phyloP scores from a whole-genome alignment of 2,888 invertebrate species.

The Oasisia sp. region DNA sequence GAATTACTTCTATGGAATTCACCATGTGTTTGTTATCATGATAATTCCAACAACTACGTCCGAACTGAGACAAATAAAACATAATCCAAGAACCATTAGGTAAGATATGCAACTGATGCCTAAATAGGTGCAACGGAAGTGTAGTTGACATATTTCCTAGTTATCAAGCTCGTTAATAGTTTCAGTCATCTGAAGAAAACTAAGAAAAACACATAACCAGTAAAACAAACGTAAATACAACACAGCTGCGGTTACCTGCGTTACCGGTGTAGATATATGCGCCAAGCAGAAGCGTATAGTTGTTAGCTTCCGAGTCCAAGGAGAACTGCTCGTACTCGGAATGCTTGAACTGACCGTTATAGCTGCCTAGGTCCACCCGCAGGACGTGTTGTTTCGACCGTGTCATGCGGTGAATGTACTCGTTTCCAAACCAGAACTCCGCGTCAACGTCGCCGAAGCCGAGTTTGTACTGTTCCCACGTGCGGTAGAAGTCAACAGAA shows the following conservation, averaged over 20 bases:
- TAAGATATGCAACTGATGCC: no score
- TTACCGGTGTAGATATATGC: conserved; percentile 36
- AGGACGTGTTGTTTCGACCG: conserved; percentile 46
- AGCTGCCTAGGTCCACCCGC: conserved; percentile 63
- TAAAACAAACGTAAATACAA: neutral
- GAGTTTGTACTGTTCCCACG: neutral
- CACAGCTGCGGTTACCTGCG: conserved; percentile 35
- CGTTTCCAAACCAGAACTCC: neutral
- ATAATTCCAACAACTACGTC: no score
- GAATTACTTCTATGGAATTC: no score
- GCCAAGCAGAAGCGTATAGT: conserved; percentile 50
- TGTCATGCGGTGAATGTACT: neutral
- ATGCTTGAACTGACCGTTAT: conserved; percentile 57
- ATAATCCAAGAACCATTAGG: no score
- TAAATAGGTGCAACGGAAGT: no score
- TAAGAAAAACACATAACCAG: neutral
- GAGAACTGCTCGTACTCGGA: conserved; percentile 58
- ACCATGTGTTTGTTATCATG: no score
- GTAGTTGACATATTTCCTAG: no score
- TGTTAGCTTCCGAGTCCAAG: conserved; percentile 50
- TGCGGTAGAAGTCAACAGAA: neutral
- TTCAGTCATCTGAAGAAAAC: neutral
- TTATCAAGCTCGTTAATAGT: no score
- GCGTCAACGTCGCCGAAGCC: neutral
- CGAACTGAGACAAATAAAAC: no score